Percentiles rank a stretch among this genome's conserved stretches.
Evolutionary conservation across 2,888 invertebrate genomes (phyloP).

Genomic region (Acrobasis repandana): DNA sequence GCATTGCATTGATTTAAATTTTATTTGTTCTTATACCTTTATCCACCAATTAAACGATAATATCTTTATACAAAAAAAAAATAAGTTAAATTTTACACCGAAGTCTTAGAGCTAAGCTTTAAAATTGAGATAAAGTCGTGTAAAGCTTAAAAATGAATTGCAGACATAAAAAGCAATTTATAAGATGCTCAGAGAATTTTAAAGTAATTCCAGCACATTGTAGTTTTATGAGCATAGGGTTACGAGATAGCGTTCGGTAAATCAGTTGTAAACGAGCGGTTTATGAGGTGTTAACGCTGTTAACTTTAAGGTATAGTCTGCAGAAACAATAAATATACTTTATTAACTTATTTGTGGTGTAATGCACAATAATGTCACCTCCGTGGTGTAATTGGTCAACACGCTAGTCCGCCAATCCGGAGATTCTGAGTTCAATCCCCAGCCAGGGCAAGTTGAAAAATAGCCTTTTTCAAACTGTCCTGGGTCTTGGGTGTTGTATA

Average conservation of each 20-base stretch:
- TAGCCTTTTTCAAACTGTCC: no score
- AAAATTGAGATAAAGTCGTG: neutral
- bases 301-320: slow-evolving; percentile 19
- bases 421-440: no score
- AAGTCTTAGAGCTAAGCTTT: no score
- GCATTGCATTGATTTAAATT: no score
- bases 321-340: slow-evolving; percentile 4
- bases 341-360: neutral
- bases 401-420: no score
- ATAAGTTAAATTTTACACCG: neutral
- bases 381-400: no score
- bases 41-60: no score
- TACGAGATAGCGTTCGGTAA: slow-evolving; percentile 33
- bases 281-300: slow-evolving; percentile 33
- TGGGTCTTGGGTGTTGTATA: no score
- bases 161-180: slow-evolving; percentile 10
- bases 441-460: no score
- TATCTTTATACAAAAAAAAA: neutral
- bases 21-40: no score
- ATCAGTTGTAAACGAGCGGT: slow-evolving; percentile 32
- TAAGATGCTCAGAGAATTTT: slow-evolving; percentile 13
- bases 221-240: slow-evolving; percentile 26
- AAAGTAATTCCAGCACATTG: slow-evolving; percentile 24
- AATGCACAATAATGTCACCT: no score
- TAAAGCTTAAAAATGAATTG: slow-evolving; percentile 14